Evolutionary conservation across 2,888 invertebrate species (phyloP), one percentile per base, ranked within the genome.

Genomic region (Cephus runcator): DNA sequence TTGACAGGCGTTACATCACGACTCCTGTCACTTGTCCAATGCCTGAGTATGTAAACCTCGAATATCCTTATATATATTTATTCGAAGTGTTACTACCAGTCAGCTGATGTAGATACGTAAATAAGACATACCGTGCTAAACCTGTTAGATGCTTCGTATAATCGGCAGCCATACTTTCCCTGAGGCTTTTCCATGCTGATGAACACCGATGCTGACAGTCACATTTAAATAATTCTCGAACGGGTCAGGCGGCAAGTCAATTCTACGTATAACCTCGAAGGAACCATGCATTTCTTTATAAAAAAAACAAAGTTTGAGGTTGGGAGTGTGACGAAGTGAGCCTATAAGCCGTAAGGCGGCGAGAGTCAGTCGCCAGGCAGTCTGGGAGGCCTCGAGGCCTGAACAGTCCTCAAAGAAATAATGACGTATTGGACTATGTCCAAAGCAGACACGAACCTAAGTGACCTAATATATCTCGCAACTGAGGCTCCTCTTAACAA

Each of bases 301-400:
- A 71, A 71, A 12, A 69, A 69, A 69, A 69, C 31, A 11, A 71
- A 71, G 71, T 71, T 71, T 71, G 33, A 33, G 71, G 71, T 33
- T 34, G 31, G 31, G 33, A 31, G 71, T 71, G 71, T 23, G 9
- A 56, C 33, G 9, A 69, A 15, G 9, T 71, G 71, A 31, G 1
- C 33, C 71, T 23, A 31, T 31, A 23, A 34, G 23, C 56, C 56
- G 56, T 56, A 56, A 56, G 15, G 33, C 31, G 23, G 1, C 71
- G 71, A 23, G n/a, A 73, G 23, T 30, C 23, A 33, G 77, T 75
- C 77, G 77, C 77, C 77, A 77, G 34, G 77, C 77, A 73, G 77
- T 77, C 77, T 77, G 74, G n/a, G 73, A 74, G 74, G 74, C 33
- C 30, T 33, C 56, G n/a, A 40, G 77, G 34, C 36, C 56, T 56